These are phyloP conservation scores for Zosterops hypoxanthus DNA, from an alignment of 2,113 vertebrate species.

Conservation along the genomic window DNA sequence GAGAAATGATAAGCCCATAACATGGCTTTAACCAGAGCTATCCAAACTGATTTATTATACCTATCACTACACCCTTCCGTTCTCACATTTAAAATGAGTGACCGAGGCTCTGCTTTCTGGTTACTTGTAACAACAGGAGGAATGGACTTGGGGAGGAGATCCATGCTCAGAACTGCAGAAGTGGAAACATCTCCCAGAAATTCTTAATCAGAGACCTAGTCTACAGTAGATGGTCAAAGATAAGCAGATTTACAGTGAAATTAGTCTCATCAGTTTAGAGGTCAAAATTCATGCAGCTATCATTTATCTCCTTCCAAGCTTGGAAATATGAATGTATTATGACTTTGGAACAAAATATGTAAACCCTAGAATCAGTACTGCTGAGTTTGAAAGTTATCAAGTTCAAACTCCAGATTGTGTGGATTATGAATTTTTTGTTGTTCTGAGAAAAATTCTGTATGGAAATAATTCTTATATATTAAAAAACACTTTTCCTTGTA, in stretches of 20 bases:
- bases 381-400: neutral
- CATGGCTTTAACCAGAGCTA: neutral
- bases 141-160: accelerated
- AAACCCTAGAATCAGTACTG: neutral
- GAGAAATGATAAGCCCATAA: neutral
- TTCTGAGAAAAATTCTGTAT: neutral
- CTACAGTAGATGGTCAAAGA: neutral
- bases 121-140: neutral
- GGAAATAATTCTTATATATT: neutral
- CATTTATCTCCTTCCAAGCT: accelerated
- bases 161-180: neutral
- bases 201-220: neutral
- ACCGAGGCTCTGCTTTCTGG: accelerated
- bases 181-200: accelerated
- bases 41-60: neutral
- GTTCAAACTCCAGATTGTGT: neutral
- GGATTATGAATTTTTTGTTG: neutral
- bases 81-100: neutral
- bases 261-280: neutral
- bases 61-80: neutral
- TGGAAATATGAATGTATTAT: neutral
- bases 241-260: neutral
- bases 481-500: neutral
- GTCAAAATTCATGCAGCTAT: neutral
- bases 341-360: neutral